Percentiles rank a stretch among this genome's conserved stretches.
Conservation (phyloP, 30 jellyfish, hydroid and myxozoan species). For the Catostylus mosaicus region DNA sequence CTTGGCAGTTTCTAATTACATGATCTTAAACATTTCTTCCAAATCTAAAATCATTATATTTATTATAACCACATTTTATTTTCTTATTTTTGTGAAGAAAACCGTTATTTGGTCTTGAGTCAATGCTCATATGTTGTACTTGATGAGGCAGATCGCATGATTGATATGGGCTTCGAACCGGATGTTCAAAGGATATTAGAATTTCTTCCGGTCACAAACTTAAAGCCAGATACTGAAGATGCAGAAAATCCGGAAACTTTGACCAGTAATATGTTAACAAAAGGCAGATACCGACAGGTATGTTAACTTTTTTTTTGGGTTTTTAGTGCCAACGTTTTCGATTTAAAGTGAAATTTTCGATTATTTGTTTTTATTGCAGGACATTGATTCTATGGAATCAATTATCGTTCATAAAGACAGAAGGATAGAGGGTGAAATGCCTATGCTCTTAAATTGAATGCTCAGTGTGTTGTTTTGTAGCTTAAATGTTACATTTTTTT, state of each 20-base stretch:
- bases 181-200: constrained; percentile 94
- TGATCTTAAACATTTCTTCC: no score
- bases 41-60: no score
- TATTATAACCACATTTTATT: no score
- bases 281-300: constrained; percentile 93
- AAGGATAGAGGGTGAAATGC: no score
- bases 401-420: neutral
- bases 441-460: no score
- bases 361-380: no score
- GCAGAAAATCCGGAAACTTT: constrained; percentile 93
- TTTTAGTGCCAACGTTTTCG: neutral
- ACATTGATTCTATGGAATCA: no score
- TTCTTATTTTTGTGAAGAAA: constrained; percentile 66
- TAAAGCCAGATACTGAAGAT: constrained; percentile 98
- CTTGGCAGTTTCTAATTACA: no score
- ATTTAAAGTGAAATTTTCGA: neutral
- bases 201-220: constrained; percentile 85
- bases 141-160: constrained; percentile 99
- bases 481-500: no score
- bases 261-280: constrained; percentile 67
- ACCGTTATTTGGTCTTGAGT: constrained; percentile 87
- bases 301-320: neutral
- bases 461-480: no score
- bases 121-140: constrained; percentile 98
- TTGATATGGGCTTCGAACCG: constrained; percentile 99